Percentiles rank a stretch among this genome's conserved stretches.
These are phyloP conservation scores for Pyxicephalus adspersus DNA, from an alignment of 2,113 vertebrate species.

Conservation along the genomic window DNA sequence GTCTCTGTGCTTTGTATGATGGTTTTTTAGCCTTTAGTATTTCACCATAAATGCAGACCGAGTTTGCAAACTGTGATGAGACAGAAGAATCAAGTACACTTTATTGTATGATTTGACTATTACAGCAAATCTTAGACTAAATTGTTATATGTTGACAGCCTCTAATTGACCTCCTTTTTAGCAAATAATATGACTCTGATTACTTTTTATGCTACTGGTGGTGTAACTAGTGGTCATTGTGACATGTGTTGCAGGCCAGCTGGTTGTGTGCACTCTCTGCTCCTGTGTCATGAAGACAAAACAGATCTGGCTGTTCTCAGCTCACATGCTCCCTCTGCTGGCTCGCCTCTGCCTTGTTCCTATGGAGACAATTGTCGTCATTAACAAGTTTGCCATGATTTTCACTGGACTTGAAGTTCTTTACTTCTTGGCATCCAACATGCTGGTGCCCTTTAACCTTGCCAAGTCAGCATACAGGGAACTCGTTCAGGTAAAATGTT, in stretches of 20 bases:
- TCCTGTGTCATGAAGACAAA: conserved; percentile 99
- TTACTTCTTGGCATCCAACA: conserved; percentile 94
- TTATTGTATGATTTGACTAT: no score
- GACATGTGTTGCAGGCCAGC: conserved; percentile 79
- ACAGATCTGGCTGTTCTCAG: conserved; percentile 98
- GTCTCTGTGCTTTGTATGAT: no score
- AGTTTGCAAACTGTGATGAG: no score
- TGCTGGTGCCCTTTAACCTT: conserved; percentile 95
- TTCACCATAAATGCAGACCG: no score
- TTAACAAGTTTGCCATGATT: conserved; percentile 98
- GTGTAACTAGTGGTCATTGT: not conserved
- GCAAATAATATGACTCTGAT: not conserved
- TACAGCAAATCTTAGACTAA: no score
- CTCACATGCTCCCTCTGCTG: conserved; percentile 95
- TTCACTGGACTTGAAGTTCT: conserved; percentile 97
- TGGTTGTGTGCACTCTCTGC: conserved; percentile 96
- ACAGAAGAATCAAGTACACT: no score
- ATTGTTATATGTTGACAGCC: no score
- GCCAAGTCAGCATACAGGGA: conserved; percentile 97
- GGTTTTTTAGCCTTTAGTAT: no score
- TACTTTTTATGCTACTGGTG: not conserved
- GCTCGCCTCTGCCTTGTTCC: conserved; percentile 94
- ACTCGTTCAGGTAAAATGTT: conserved; percentile 86
- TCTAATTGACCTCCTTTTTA: no score
- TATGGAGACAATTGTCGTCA: conserved; percentile 92